These are phyloP conservation scores for Falco biarmicus DNA, from an alignment of 2,797 vertebrate genomes.

Conservation along the genomic window DNA sequence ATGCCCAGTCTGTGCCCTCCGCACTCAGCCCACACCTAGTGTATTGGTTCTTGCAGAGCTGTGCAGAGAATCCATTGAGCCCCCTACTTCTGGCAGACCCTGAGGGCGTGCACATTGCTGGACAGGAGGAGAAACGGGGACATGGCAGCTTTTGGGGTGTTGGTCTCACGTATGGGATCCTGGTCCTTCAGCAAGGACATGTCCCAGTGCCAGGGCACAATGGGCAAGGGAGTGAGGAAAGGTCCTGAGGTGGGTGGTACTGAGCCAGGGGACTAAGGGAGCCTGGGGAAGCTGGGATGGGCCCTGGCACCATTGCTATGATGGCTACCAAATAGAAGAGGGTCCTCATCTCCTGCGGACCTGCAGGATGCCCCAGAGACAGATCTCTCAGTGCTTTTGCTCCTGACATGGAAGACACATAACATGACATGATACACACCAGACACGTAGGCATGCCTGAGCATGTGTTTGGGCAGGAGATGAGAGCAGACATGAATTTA, in stretches of 20 bases:
- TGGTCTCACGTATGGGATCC: background rate
- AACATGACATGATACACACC: background rate
- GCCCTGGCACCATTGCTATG: background rate
- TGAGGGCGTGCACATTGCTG: background rate
- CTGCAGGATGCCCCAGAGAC: background rate
- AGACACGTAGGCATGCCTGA: background rate
- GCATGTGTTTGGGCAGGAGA: background rate
- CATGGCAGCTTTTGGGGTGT: background rate
- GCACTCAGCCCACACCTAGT: background rate
- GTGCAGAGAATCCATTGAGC: background rate
- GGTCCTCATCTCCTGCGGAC: background rate
- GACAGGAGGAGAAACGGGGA: background rate
- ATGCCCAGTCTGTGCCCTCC: background rate
- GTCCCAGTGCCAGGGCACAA: background rate
- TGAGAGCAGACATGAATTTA: background rate
- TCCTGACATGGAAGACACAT: background rate
- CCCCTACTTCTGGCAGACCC: background rate
- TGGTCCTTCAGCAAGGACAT: background rate
- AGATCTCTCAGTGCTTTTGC: background rate
- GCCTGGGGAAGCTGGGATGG: background rate
- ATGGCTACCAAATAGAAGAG: background rate
- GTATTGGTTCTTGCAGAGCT: background rate
- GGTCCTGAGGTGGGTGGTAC: background rate
- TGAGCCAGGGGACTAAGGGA: background rate
- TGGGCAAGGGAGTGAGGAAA: background rate